Evolutionary conservation across 2,797 vertebrate genomes (phyloP).

Genomic region (Percopsis omiscomaycus): DNA sequence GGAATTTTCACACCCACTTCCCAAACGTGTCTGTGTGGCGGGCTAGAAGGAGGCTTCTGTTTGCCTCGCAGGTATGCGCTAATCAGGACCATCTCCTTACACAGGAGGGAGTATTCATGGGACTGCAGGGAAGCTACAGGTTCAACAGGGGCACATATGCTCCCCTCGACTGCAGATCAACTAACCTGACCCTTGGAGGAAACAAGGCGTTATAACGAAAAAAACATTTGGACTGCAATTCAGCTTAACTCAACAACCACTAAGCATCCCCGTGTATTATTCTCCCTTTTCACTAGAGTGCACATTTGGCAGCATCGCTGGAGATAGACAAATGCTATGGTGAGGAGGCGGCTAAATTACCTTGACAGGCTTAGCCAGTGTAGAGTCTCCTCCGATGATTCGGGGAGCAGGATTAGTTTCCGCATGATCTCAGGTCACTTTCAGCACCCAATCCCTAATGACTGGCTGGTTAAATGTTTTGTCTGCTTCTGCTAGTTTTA

Average conservation of each 20-base stretch:
- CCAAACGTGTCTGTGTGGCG: slow-evolving; percentile 37
- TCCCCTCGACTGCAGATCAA: slow-evolving; percentile 18
- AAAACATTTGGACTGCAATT: slow-evolving; percentile 2
- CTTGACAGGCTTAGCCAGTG: slow-evolving; percentile 8
- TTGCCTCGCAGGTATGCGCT: slow-evolving; percentile 55
- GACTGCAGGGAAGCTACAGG: slow-evolving; percentile 7
- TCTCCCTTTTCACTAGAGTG: slow-evolving; percentile 7
- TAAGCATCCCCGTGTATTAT: not conserved
- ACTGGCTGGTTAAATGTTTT: slow-evolving; percentile 39
- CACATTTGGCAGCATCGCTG: not conserved
- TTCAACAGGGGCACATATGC: slow-evolving; percentile 18
- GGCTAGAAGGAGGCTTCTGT: slow-evolving; percentile 33
- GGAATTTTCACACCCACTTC: slow-evolving; percentile 55
- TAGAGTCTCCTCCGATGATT: not conserved
- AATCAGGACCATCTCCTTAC: slow-evolving; percentile 43
- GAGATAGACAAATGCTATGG: slow-evolving; percentile 7
- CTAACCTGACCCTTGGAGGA: slow-evolving; percentile 13
- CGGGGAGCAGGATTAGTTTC: slow-evolving; percentile 26
- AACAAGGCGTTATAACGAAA: not conserved
- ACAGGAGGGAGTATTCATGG: slow-evolving; percentile 9
- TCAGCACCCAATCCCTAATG: slow-evolving; percentile 41
- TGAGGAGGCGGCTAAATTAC: not conserved
- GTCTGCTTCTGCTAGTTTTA: slow-evolving; percentile 49
- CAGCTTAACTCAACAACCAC: slow-evolving; percentile 2
- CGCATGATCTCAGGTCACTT: slow-evolving; percentile 45